These are phyloP conservation scores for Scortum barcoo DNA, from an alignment of 2,113 vertebrate species.

Conservation along the genomic window DNA sequence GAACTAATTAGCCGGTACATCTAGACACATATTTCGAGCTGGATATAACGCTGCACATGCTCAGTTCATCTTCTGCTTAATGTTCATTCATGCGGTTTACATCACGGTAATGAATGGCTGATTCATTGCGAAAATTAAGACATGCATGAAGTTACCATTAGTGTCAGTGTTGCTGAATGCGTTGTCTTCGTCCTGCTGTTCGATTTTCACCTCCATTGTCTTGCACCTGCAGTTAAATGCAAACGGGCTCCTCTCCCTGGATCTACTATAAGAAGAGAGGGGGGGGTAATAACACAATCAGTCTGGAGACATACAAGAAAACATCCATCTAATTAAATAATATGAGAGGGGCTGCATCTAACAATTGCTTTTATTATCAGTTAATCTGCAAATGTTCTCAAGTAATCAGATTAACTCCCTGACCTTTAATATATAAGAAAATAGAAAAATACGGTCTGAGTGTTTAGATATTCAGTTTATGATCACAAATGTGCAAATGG, in stretches of 20 bases:
- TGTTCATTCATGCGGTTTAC: conserved; percentile 11
- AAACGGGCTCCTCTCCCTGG: conserved; percentile 74
- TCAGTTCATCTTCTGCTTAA: not conserved
- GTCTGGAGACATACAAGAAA: not conserved
- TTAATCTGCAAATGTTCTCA: not conserved
- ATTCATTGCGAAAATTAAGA: not conserved
- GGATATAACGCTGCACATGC: not conserved
- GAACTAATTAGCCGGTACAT: conserved; percentile 28
- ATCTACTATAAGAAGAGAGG: conserved; percentile 56
- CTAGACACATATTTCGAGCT: not conserved
- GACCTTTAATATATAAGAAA: not conserved
- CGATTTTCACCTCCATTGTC: conserved; percentile 96
- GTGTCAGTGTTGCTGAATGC: conserved; percentile 95
- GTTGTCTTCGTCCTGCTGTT: conserved; percentile 91
- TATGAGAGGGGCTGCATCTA: not conserved
- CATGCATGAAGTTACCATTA: conserved; percentile 87
- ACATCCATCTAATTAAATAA: not conserved
- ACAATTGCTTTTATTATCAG: not conserved
- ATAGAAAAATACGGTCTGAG: not conserved
- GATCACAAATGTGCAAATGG: not conserved
- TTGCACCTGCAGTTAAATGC: conserved; percentile 77
- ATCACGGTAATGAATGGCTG: not conserved
- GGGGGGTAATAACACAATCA: not conserved
- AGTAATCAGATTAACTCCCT: not conserved
- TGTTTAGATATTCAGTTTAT: not conserved